Conservation (phyloP, 2,797 vertebrate species). For the Calcarius lapponicus region DNA sequence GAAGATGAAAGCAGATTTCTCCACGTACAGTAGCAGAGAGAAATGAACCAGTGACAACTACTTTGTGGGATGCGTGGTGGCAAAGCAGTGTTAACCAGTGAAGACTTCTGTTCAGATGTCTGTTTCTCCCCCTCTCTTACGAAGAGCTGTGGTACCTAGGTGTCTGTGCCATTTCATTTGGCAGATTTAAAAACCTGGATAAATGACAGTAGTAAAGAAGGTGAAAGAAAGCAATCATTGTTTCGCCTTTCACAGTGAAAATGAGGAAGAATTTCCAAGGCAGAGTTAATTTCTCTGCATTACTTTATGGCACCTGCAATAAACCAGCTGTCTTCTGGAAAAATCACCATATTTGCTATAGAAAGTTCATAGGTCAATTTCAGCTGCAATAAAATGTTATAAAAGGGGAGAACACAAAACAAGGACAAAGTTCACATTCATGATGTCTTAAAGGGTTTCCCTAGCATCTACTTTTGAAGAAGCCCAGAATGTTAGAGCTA, state of each 20-base stretch:
- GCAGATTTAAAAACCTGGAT: background rate
- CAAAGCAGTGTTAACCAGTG: background rate
- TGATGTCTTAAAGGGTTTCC: background rate
- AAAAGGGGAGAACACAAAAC: background rate
- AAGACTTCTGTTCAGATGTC: background rate
- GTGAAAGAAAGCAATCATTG: background rate
- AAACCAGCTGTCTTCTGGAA: background rate
- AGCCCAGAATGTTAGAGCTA: background rate
- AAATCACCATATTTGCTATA: background rate
- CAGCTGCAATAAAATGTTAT: background rate
- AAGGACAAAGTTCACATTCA: background rate
- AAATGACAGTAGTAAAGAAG: background rate
- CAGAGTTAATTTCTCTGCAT: background rate
- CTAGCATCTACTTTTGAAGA: background rate
- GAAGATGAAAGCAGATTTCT: background rate
- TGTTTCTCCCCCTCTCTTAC: background rate
- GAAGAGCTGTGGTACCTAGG: background rate
- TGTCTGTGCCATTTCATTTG: background rate
- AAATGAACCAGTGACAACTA: background rate
- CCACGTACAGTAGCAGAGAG: background rate
- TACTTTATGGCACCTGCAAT: background rate
- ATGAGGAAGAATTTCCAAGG: background rate
- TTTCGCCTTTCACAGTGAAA: background rate
- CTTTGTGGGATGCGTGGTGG: background rate
- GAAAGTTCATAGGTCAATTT: background rate